Conservation (phyloP, 2,888 invertebrate species). For the Drosophila prostipennis region DNA sequence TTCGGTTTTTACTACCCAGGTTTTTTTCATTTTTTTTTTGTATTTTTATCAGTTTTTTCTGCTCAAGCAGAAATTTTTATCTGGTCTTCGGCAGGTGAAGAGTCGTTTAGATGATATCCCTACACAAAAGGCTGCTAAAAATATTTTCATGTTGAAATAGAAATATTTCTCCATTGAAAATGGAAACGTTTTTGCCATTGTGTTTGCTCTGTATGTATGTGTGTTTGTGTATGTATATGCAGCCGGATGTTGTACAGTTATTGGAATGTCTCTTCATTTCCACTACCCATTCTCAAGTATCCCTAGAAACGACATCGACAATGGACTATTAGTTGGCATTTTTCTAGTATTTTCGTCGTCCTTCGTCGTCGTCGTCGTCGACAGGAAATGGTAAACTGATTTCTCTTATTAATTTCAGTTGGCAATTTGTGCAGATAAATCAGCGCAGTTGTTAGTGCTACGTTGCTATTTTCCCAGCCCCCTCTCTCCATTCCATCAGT, state of each 20-base stretch:
- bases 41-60: conserved; percentile 18
- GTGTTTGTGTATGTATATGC: conserved; percentile 31
- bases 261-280: conserved; percentile 69
- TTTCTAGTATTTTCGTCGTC: conserved; percentile 48
- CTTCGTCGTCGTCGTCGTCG: conserved; percentile 31
- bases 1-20: background rate
- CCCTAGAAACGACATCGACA: conserved; percentile 45
- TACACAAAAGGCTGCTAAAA: conserved; percentile 59
- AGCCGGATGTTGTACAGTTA: conserved; percentile 76
- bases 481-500: background rate
- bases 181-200: conserved; percentile 74
- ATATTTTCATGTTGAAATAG: conserved; percentile 76
- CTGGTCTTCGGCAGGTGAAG: conserved; percentile 63
- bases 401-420: conserved; percentile 72
- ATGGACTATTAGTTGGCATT: conserved; percentile 68
- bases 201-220: conserved; percentile 23
- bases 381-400: conserved; percentile 72
- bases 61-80: conserved; percentile 47
- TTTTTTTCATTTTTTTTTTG: conserved; percentile 14
- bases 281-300: conserved; percentile 1
- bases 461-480: conserved; percentile 3
- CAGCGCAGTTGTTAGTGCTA: conserved; percentile 42
- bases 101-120: conserved; percentile 53
- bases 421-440: conserved; percentile 63
- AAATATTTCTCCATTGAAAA: conserved; percentile 76